These are phyloP conservation scores for Monochamus alternatus DNA, from an alignment of 2,888 invertebrate genomes.

Conservation along the genomic window DNA sequence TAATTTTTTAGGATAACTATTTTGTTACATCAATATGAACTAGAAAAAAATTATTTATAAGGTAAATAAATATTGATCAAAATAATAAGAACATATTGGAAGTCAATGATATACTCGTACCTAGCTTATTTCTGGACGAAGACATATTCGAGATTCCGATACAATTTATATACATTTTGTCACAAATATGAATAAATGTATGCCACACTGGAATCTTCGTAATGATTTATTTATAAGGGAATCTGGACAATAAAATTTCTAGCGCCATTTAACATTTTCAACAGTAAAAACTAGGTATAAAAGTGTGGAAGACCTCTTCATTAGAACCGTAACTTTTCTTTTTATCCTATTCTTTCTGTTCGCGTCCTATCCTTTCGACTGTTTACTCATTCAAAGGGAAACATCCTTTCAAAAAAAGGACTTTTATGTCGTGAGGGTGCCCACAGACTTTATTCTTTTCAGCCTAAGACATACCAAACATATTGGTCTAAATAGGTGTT, in stretches of 20 bases:
- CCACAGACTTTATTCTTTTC: not conserved
- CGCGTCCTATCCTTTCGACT: conserved; percentile 37
- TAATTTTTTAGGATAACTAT: too few relatives aligned
- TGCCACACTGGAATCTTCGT: not conserved
- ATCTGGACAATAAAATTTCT: conserved; percentile 13
- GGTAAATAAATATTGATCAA: too few relatives aligned
- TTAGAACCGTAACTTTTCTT: conserved; percentile 44
- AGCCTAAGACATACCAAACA: not conserved
- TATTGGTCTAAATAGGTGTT: too few relatives aligned
- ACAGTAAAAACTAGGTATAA: conserved; percentile 19
- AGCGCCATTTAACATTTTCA: conserved; percentile 20
- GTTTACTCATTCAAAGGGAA: conserved; percentile 49
- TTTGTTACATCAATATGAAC: too few relatives aligned
- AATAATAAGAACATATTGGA: too few relatives aligned
- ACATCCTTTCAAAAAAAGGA: conserved; percentile 16
- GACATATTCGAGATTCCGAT: not conserved
- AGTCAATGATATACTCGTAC: too few relatives aligned
- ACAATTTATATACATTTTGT: conserved; percentile 6
- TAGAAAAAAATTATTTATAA: too few relatives aligned
- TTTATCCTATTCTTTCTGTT: conserved; percentile 6
- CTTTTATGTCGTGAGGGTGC: not conserved
- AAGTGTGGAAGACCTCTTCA: conserved; percentile 42
- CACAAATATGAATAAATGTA: conserved; percentile 7
- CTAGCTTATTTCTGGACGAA: too few relatives aligned
- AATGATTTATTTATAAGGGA: conserved; percentile 23